Evolutionary conservation across 1,140 invertebrate species (phyloP).

Genomic region (Anoplophora glabripennis): DNA sequence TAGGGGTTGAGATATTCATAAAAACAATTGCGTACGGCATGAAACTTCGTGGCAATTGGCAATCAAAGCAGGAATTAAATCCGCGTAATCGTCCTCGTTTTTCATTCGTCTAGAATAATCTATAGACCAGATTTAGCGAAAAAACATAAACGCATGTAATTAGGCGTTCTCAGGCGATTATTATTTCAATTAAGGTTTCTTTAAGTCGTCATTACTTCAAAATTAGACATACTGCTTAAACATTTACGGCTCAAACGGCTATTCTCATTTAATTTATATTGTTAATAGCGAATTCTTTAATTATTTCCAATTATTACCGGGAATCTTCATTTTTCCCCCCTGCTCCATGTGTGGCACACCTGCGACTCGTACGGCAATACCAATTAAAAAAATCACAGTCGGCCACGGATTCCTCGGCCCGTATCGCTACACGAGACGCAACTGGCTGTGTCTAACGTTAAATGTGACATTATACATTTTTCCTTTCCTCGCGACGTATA

Average conservation of each 20-base stretch:
- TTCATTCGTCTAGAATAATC: neutral
- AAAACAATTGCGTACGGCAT: too few species aligned
- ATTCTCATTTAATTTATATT: neutral
- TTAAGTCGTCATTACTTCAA: neutral
- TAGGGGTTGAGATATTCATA: too few species aligned
- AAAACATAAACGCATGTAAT: neutral
- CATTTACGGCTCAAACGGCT: conserved; percentile 1
- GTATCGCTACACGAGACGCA: neutral
- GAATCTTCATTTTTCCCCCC: neutral
- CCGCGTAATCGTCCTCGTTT: neutral
- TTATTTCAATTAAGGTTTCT: conserved; percentile 2
- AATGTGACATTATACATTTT: too few species aligned
- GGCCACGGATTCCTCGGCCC: conserved; percentile 5
- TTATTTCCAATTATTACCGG: conserved; percentile 13
- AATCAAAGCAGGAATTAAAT: neutral
- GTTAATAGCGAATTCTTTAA: conserved; percentile 11
- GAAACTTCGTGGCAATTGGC: neutral
- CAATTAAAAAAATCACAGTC: conserved; percentile 3
- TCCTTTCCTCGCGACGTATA: too few species aligned
- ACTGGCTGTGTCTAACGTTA: neutral
- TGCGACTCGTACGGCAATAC: neutral
- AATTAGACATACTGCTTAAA: conserved; percentile 6
- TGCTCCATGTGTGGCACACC: conserved; percentile 8
- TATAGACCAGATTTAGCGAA: neutral
- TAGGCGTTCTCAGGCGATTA: neutral